Evolutionary conservation across 2,888 invertebrate genomes (phyloP).

Genomic region (Rhingia campestris): DNA sequence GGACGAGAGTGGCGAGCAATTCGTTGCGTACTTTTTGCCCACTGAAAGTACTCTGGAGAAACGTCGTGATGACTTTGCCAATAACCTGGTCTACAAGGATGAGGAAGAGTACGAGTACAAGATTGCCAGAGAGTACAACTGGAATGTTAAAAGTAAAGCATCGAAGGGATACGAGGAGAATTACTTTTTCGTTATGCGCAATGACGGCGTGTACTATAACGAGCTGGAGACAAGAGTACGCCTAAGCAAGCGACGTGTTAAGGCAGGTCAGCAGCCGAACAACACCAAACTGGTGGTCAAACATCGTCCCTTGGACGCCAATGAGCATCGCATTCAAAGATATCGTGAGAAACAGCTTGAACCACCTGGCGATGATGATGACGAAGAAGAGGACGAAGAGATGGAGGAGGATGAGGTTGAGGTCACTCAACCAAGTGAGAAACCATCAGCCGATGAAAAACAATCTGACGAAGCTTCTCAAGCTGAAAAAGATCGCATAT

Average conservation of each 20-base stretch:
- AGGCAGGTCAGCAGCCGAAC: slow-evolving; percentile 85
- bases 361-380: slow-evolving; percentile 89
- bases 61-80: slow-evolving; percentile 91
- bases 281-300: slow-evolving; percentile 90
- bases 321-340: slow-evolving; percentile 93
- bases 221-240: slow-evolving; percentile 97
- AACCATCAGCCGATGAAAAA: slow-evolving; percentile 73
- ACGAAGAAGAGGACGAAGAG: slow-evolving; percentile 86
- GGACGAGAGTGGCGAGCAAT: slow-evolving; percentile 99
- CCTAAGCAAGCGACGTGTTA: slow-evolving; percentile 94
- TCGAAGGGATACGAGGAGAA: slow-evolving; percentile 98
- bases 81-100: slow-evolving; percentile 91
- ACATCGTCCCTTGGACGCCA: slow-evolving; percentile 92
- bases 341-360: slow-evolving; percentile 94
- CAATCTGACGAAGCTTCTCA: slow-evolving; percentile 75
- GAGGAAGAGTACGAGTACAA: slow-evolving; percentile 97
- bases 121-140: slow-evolving; percentile 99
- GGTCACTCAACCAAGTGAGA: slow-evolving; percentile 75
- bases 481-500: slow-evolving; percentile 74
- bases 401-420: slow-evolving; percentile 82
- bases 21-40: slow-evolving; percentile 99
- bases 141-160: slow-evolving; percentile 99
- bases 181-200: slow-evolving; percentile 96
- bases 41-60: slow-evolving; percentile 96
- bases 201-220: slow-evolving; percentile 96